Percentiles rank a stretch among this genome's conserved stretches.
Conservation (phyloP, 2,888 invertebrate species). For the Ochropacha duplaris region DNA sequence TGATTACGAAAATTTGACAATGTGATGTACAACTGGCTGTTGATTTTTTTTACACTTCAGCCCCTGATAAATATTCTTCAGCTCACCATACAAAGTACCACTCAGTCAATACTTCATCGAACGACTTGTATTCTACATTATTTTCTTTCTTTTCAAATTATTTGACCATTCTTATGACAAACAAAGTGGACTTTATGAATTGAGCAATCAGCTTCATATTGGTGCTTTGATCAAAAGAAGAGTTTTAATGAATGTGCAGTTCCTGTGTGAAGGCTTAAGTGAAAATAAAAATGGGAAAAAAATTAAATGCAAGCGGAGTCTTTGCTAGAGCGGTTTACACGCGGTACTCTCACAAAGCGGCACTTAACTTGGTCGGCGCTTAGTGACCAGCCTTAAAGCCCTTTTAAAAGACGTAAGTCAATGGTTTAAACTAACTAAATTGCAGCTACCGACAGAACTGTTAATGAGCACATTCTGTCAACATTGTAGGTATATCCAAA, state of each 20-base stretch:
- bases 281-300: conserved; percentile 53
- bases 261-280: conserved; percentile 63
- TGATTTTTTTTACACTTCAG: too few relatives aligned
- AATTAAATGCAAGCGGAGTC: conserved; percentile 50
- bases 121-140: not conserved
- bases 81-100: too few relatives aligned
- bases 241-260: conserved; percentile 63
- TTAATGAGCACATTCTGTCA: conserved; percentile 7
- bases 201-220: conserved; percentile 49
- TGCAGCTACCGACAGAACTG: conserved; percentile 39
- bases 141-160: not conserved
- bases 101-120: too few relatives aligned
- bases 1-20: too few relatives aligned
- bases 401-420: conserved; percentile 43
- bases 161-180: not conserved
- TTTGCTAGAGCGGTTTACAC: conserved; percentile 57
- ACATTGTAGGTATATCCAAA: not conserved
- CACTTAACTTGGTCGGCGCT: conserved; percentile 55
- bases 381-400: conserved; percentile 47
- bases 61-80: too few relatives aligned
- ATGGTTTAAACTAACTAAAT: conserved; percentile 44
- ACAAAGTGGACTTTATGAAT: conserved; percentile 15
- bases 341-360: conserved; percentile 56
- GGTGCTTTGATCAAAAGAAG: conserved; percentile 41
- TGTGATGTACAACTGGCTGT: too few relatives aligned